Evolutionary conservation across 23 tunicate genomes (phyloP).

Genomic region (Diplosoma virens): DNA sequence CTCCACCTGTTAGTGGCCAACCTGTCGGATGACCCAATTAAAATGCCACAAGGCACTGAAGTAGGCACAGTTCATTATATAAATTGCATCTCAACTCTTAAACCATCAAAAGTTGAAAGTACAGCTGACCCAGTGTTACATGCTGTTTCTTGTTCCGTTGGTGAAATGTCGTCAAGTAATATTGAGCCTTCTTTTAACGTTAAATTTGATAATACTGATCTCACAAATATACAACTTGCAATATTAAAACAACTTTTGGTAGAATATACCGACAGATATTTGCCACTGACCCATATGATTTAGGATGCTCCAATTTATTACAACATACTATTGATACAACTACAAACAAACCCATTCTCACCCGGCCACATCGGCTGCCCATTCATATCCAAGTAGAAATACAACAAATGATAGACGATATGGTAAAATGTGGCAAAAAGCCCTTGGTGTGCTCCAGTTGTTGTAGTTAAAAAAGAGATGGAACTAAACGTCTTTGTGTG

Average conservation of each 20-base stretch:
- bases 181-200: neutral
- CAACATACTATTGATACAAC: neutral
- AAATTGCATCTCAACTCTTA: neutral
- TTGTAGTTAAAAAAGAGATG: constrained; percentile 23
- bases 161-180: no score
- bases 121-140: neutral
- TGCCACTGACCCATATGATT: neutral
- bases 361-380: neutral
- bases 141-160: no score
- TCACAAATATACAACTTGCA: neutral
- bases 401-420: neutral
- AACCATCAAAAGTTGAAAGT: neutral
- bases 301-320: neutral
- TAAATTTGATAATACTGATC: neutral
- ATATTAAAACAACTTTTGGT: neutral
- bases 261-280: neutral
- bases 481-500: constrained; percentile 10
- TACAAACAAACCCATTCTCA: neutral
- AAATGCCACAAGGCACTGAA: neutral
- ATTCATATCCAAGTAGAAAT: neutral
- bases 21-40: neutral
- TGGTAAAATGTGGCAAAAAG: constrained; percentile 1
- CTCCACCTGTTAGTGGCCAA: neutral
- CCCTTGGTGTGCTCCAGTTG: constrained; percentile 28
- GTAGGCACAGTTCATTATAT: neutral